Conservation (phyloP, 2,113 vertebrate genomes). For the Apaloderma vittatum region DNA sequence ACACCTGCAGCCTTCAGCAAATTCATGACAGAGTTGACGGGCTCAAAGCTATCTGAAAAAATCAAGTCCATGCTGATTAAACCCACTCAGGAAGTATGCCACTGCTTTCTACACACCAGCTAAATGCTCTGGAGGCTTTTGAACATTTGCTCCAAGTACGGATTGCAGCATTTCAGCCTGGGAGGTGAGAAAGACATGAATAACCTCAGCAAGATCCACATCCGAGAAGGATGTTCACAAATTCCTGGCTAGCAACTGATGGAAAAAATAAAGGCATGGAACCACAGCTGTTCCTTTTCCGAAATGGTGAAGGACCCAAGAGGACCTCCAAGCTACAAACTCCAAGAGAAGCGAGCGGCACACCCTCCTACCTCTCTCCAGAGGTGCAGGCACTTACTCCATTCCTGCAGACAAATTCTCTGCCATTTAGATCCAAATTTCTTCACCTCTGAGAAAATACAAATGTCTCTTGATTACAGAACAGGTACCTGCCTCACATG, state of each 20-base stretch:
- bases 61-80: neutral
- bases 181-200: slow-evolving; percentile 63
- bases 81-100: neutral
- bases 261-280: slow-evolving; percentile 63
- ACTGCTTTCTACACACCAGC: slow-evolving; percentile 11
- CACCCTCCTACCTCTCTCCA: neutral
- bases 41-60: slow-evolving; percentile 21
- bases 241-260: slow-evolving; percentile 62
- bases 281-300: slow-evolving; percentile 57
- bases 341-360: neutral
- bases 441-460: neutral
- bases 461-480: neutral
- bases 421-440: neutral
- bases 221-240: slow-evolving; percentile 58
- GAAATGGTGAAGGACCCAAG: slow-evolving; percentile 17
- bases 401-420: neutral
- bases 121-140: neutral
- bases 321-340: neutral
- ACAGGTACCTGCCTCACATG: neutral
- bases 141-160: slow-evolving; percentile 33
- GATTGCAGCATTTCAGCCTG: slow-evolving; percentile 40
- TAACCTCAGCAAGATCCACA: slow-evolving; percentile 57
- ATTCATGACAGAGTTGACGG: neutral
- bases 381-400: neutral
- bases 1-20: slow-evolving; percentile 61